These are phyloP conservation scores for Saguinus midas DNA, from an alignment of 2,113 vertebrate genomes.

Conservation along the genomic window DNA sequence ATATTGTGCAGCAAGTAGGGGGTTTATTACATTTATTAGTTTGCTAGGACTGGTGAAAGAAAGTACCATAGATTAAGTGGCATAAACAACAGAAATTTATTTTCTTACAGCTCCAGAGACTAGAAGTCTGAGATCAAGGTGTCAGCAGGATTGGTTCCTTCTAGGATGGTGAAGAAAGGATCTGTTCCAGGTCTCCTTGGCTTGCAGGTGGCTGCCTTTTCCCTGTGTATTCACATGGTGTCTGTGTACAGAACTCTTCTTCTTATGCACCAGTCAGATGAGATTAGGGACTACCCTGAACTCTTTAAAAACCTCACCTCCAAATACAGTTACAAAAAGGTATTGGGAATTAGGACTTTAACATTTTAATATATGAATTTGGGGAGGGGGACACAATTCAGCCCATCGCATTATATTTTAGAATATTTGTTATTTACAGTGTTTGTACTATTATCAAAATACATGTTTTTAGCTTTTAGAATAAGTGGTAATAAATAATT, in stretches of 20 bases:
- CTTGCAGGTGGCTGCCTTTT: not conserved
- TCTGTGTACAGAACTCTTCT: not conserved
- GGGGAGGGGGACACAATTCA: not conserved
- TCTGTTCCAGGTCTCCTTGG: not conserved
- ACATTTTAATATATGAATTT: not conserved
- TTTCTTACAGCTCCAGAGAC: not conserved
- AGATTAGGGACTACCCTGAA: not conserved
- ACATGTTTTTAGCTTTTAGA: not conserved
- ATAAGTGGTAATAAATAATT: not conserved
- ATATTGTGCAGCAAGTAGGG: not conserved
- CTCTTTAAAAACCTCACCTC: not conserved
- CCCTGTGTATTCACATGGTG: not conserved
- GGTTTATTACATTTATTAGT: not conserved
- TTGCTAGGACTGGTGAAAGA: not conserved
- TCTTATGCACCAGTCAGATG: not conserved
- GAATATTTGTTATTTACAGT: not conserved
- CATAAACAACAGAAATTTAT: not conserved
- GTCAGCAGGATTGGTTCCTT: not conserved
- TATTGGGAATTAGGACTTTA: not conserved
- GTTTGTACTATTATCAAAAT: not conserved
- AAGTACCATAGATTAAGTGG: not conserved
- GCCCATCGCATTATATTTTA: not conserved
- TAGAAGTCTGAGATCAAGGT: not conserved
- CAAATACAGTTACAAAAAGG: not conserved
- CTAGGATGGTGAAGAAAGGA: not conserved